Evolutionary conservation across 2,113 vertebrate species (phyloP).

Genomic region (Esox niger): DNA sequence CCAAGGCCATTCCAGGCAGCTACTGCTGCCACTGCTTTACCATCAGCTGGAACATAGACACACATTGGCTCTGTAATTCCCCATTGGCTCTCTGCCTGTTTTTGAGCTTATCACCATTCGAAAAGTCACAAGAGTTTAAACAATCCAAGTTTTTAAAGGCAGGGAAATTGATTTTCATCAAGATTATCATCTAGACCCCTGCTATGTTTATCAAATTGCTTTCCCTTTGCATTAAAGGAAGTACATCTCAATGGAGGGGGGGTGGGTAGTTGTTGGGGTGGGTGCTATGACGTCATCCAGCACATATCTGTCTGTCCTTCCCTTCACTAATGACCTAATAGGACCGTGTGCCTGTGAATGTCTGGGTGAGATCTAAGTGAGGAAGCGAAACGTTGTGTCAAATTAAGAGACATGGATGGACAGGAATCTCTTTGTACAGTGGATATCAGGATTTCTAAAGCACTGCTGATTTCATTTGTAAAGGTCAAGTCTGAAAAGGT

Average conservation of each 20-base stretch:
- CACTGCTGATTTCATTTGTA: background rate
- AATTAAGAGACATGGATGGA: background rate
- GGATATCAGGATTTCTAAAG: background rate
- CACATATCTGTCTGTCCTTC: background rate
- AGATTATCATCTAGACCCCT: constrained; percentile 27
- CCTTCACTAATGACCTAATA: background rate
- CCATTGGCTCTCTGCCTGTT: constrained; percentile 14
- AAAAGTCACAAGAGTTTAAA: constrained; percentile 18
- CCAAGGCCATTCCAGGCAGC: background rate
- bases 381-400: background rate
- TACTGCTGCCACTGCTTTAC: constrained; percentile 1
- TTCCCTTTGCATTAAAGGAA: background rate
- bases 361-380: too few relatives aligned
- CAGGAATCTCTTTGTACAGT: background rate
- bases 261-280: too few relatives aligned
- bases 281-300: background rate
- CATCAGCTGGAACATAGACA: background rate
- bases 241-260: too few relatives aligned
- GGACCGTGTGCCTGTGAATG: background rate
- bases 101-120: constrained; percentile 20
- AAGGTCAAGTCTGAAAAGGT: constrained; percentile 37
- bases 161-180: constrained; percentile 27
- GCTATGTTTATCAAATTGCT: constrained; percentile 35
- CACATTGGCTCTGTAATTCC: background rate
- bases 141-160: constrained; percentile 25